Percentiles rank a stretch among this genome's conserved stretches.
Conservation (phyloP, 2,888 invertebrate species). For the Leptodirus hochenwartii region DNA sequence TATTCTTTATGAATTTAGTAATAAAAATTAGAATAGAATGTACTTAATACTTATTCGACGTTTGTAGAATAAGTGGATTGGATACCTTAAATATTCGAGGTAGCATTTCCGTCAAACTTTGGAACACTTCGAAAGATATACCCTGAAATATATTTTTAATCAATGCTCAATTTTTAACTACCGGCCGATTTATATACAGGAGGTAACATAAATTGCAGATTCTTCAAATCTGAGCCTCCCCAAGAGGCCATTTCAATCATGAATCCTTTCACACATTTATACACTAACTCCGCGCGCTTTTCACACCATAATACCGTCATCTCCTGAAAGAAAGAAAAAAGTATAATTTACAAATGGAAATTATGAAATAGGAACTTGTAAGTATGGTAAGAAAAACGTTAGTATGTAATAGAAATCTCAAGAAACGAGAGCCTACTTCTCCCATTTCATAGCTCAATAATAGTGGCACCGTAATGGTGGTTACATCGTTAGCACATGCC, state of each 20-base stretch:
- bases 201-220: conserved; percentile 71
- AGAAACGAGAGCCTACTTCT: conserved; percentile 41
- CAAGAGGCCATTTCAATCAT: conserved; percentile 96
- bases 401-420: not conserved
- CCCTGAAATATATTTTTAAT: conserved; percentile 29
- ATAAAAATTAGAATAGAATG: too few species aligned
- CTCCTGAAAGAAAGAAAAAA: conserved; percentile 34
- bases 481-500: conserved; percentile 88
- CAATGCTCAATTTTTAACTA: conserved; percentile 2
- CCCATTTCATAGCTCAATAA: conserved; percentile 84
- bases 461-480: conserved; percentile 82
- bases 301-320: conserved; percentile 96
- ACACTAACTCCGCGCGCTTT: conserved; percentile 87
- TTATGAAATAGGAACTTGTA: not conserved
- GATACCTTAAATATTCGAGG: conserved; percentile 86
- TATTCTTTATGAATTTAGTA: too few species aligned
- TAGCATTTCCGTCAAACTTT: conserved; percentile 67
- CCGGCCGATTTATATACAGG: conserved; percentile 29
- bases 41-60: too few species aligned
- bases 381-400: too few species aligned
- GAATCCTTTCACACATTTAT: conserved; percentile 98
- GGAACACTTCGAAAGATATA: conserved; percentile 67
- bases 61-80: conserved; percentile 71
- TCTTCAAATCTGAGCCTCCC: conserved; percentile 79
- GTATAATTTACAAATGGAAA: not conserved